Evolutionary conservation across 2,113 vertebrate genomes (phyloP).

Genomic region (Chaenogobius annularis): DNA sequence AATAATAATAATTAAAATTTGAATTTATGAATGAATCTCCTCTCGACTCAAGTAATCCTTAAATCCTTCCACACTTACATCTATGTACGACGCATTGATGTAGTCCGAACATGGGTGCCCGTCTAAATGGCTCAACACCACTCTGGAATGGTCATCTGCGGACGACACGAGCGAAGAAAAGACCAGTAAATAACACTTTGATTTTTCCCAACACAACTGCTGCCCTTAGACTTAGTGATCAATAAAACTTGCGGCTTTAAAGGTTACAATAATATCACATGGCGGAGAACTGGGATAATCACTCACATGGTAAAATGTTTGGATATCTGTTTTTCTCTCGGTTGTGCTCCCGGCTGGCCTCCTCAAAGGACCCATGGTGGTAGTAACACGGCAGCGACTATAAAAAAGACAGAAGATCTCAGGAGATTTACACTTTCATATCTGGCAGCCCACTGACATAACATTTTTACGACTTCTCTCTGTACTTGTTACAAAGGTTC

Average conservation of each 20-base stretch:
- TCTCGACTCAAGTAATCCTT: neutral
- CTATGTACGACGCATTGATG: conserved; percentile 92
- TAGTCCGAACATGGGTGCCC: conserved; percentile 86
- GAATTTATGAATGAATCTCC: neutral
- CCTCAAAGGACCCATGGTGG: conserved; percentile 85
- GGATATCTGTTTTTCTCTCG: conserved; percentile 95
- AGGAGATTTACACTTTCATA: conserved; percentile 45
- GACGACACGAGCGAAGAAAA: conserved; percentile 24
- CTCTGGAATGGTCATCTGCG: conserved; percentile 90
- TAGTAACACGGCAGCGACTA: conserved; percentile 88
- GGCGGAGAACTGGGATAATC: conserved; percentile 33
- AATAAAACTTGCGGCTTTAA: conserved; percentile 35
- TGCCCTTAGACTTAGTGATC: conserved; percentile 40
- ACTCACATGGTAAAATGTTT: conserved; percentile 96
- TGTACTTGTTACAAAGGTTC: conserved; percentile 32
- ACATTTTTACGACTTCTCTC: conserved; percentile 47
- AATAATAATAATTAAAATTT: no score
- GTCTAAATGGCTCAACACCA: conserved; percentile 81
- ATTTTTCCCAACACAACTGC: conserved; percentile 17
- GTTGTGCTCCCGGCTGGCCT: conserved; percentile 91
- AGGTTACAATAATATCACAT: conserved; percentile 35
- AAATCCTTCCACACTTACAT: conserved; percentile 78
- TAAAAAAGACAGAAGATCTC: conserved; percentile 57
- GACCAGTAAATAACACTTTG: conserved; percentile 29
- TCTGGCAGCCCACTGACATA: conserved; percentile 36